Evolutionary conservation across 1,140 invertebrate species (phyloP), one percentile per base, ranked within the genome.

Genomic region (Calephelis nemesis): DNA sequence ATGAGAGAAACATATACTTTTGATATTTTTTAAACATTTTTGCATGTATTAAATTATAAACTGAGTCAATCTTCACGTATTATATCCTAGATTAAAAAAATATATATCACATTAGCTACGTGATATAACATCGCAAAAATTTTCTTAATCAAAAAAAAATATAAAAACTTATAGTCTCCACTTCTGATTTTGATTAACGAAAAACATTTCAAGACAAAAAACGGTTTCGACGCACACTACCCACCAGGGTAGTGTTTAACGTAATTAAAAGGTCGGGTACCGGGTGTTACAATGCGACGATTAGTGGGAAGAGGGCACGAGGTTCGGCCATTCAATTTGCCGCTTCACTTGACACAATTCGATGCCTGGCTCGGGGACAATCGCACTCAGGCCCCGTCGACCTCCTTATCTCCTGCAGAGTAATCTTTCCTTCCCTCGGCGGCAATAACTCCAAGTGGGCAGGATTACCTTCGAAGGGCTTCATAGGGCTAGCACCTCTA

Each of bases 261-360:
- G 79, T 88, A 88, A 87, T 87, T 85, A 90, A 88, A 83, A 81
- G 82, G 83, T 82, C 76, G 79, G 81, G 70, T 67, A 75, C 78
- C 79, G 79, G 78, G 78, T 87, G 87, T 91, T 90, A 47, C 49
- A 66, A 88, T 90, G 87, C 86, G 87, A 83, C 86, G 86, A 91
- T 90, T 91, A 90, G 86, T 83, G 87, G 83, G 84, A 83, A 75
- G 75, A 81, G 84, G 81, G 81, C 85, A 88, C 83, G 88, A 91
- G 85, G 85, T 87, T 88, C 87, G 88, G 84, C 88, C 88, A 87
- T 91, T 91, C 87, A 91, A 91, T 91, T 91, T 91, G 82, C 87
- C 88, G 88, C 84, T 91, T 91, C 88, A 90, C 88, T 91, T 91
- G 87, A 91, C 88, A 91, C 86, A 91, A 91, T 91, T 90, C 87